phyloP scores from a whole-genome alignment of 2,797 vertebrate genomes.

The Onychomys torridus region DNA sequence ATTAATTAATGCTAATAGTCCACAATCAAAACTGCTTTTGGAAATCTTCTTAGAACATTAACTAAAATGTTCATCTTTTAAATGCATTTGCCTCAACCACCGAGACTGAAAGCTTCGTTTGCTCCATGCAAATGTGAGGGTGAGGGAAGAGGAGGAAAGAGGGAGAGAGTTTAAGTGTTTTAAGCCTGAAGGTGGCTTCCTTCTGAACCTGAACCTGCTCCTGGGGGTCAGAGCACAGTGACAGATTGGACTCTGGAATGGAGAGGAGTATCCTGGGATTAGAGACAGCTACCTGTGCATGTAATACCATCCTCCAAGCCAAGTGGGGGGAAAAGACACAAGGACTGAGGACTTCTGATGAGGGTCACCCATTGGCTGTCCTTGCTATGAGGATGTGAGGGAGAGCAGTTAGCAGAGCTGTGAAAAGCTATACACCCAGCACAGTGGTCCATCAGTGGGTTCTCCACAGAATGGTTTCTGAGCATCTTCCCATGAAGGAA shows the following conservation, averaged over 20 bases:
- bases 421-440: fast-evolving
- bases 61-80: conserved; percentile 89
- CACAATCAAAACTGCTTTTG: conserved; percentile 88
- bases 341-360: conserved; percentile 54
- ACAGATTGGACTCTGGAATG: conserved; percentile 82
- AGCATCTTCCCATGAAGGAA: fast-evolving
- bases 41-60: conserved; percentile 88
- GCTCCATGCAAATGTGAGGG: conserved; percentile 83
- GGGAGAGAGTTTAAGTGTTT: too few relatives aligned
- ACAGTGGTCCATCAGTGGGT: fast-evolving
- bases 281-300: conserved; percentile 80
- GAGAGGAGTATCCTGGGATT: conserved; percentile 80
- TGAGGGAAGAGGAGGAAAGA: background rate
- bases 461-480: background rate
- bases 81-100: conserved; percentile 87
- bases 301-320: conserved; percentile 79
- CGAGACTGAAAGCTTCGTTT: conserved; percentile 86
- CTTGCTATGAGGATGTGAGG: fast-evolving
- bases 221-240: conserved; percentile 77
- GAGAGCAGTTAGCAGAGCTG: background rate
- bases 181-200: conserved; percentile 44
- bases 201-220: conserved; percentile 80
- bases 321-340: conserved; percentile 71
- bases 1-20: conserved; percentile 90
- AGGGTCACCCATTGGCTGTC: fast-evolving